These are phyloP conservation scores for Ommatoiulus sabulosus DNA, from an alignment of 2,888 invertebrate genomes.

Conservation along the genomic window DNA sequence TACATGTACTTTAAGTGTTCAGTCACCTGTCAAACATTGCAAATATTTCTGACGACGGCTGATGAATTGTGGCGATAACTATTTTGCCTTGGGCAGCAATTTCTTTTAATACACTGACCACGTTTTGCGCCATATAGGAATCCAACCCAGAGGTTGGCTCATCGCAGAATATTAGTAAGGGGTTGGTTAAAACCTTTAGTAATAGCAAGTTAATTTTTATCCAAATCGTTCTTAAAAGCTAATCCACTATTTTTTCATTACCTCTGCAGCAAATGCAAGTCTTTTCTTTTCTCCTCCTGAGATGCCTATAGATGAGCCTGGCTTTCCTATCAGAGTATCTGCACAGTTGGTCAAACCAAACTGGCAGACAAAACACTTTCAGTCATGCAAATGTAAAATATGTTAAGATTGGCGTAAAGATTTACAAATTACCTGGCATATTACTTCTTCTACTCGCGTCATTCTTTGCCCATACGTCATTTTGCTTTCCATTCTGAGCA, in stretches of 20 bases:
- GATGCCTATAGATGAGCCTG: slow-evolving; percentile 88
- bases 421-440: slow-evolving; percentile 74
- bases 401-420: neutral
- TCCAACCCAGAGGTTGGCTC: slow-evolving; percentile 98
- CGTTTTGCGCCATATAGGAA: slow-evolving; percentile 96
- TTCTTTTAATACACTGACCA: slow-evolving; percentile 78
- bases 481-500: slow-evolving; percentile 83
- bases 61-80: slow-evolving; percentile 92
- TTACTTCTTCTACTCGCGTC: slow-evolving; percentile 85
- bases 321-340: slow-evolving; percentile 89
- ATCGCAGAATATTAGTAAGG: slow-evolving; percentile 94
- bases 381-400: no score
- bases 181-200: slow-evolving; percentile 79
- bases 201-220: neutral
- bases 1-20: no score
- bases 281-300: slow-evolving; percentile 97
- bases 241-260: slow-evolving; percentile 64
- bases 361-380: slow-evolving; percentile 68
- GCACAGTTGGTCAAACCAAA: slow-evolving; percentile 89
- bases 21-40: slow-evolving; percentile 82
- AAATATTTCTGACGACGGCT: slow-evolving; percentile 90
- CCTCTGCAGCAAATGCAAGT: slow-evolving; percentile 96
- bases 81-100: slow-evolving; percentile 79
- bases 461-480: slow-evolving; percentile 81
- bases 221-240: neutral